Evolutionary conservation across 2,113 vertebrate species (phyloP).

Genomic region (Myotis davidii): DNA sequence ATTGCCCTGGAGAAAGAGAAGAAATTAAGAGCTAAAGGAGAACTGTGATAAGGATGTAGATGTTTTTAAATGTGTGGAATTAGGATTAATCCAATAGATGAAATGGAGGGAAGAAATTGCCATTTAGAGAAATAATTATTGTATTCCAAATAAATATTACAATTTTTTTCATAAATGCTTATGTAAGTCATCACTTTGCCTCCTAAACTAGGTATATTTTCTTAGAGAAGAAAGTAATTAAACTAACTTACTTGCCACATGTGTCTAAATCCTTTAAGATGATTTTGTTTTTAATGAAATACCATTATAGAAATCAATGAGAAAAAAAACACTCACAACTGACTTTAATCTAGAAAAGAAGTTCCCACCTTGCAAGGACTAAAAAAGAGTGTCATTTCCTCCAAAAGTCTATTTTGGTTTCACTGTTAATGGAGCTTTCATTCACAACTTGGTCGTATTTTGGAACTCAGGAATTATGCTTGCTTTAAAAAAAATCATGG

Average conservation of each 20-base stretch:
- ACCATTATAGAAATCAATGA: constrained; percentile 73
- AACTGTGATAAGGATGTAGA: constrained; percentile 58
- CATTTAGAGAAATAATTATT: neutral
- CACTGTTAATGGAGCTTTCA: constrained; percentile 42
- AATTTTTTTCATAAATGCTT: constrained; percentile 70
- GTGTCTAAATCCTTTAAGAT: constrained; percentile 72
- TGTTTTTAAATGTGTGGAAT: constrained; percentile 71
- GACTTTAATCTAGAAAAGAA: constrained; percentile 71
- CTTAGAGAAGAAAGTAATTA: constrained; percentile 80
- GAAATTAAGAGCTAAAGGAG: constrained; percentile 69
- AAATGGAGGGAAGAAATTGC: constrained; percentile 47
- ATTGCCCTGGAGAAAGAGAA: constrained; percentile 64
- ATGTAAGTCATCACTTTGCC: constrained; percentile 63
- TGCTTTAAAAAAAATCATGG: constrained; percentile 41
- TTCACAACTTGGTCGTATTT: constrained; percentile 42
- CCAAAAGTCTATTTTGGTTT: constrained; percentile 59
- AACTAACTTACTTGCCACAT: constrained; percentile 80
- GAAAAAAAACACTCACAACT: constrained; percentile 70
- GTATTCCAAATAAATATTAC: constrained; percentile 72
- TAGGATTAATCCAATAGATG: constrained; percentile 69
- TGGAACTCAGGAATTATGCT: constrained; percentile 45
- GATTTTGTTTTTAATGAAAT: constrained; percentile 77
- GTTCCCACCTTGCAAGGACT: constrained; percentile 51
- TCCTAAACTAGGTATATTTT: constrained; percentile 72
- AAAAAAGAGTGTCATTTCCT: constrained; percentile 14